A percentile compares a stretch with the other conserved stretches of the same genome.
Evolutionary conservation across 35 echinoderm and acorn worm genomes (phyloP).

Genomic region (Diadema setosum): DNA sequence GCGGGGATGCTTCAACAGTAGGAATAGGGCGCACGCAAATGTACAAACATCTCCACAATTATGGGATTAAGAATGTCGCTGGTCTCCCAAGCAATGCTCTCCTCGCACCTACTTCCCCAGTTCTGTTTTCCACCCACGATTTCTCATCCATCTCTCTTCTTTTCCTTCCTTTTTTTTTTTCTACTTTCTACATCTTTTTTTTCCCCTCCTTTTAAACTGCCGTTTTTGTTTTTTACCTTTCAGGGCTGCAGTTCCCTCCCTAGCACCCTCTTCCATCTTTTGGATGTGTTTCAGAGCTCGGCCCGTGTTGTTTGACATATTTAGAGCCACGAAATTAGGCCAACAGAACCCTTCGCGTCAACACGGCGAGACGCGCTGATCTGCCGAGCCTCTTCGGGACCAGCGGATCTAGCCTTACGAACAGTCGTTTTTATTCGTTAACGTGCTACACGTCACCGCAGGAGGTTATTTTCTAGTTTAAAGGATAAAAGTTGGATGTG

Average conservation of each 20-base stretch:
- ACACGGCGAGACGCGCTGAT: slow-evolving; percentile 13
- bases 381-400: neutral
- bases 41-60: slow-evolving; percentile 23
- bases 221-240: neutral
- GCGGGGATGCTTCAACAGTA: slow-evolving; percentile 9
- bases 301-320: neutral
- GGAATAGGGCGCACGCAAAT: slow-evolving; percentile 9
- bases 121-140: neutral
- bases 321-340: slow-evolving; percentile 24
- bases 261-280: neutral
- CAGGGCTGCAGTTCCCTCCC: too few relatives aligned
- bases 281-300: neutral
- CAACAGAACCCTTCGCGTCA: slow-evolving; percentile 5
- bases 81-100: neutral
- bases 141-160: neutral
- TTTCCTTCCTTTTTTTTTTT: neutral
- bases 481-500: too few relatives aligned
- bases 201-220: neutral
- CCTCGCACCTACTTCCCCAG: neutral
- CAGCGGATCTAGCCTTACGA: too few relatives aligned
- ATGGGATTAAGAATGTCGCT: slow-evolving; percentile 22
- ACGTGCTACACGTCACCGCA: too few relatives aligned
- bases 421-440: too few relatives aligned
- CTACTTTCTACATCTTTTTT: neutral
- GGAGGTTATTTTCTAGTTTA: too few relatives aligned